Conservation (phyloP, 2,113 vertebrate genomes). For the Hippolais icterina region DNA sequence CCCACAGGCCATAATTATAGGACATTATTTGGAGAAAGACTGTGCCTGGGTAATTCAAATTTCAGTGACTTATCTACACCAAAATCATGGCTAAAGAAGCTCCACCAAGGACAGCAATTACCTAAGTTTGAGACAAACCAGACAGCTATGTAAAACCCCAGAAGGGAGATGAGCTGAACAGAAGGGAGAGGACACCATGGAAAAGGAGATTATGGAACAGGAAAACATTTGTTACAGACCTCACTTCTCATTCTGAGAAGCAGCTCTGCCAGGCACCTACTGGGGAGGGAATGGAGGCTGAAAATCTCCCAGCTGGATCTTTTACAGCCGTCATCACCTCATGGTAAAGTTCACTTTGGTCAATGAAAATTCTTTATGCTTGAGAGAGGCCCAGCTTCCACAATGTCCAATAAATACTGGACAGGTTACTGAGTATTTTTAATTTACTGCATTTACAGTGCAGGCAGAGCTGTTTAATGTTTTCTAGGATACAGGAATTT, state of each 20-base stretch:
- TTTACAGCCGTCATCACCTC: background rate
- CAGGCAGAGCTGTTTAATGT: background rate
- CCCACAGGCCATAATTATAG: background rate
- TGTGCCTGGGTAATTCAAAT: background rate
- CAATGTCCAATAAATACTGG: background rate
- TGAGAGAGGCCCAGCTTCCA: background rate
- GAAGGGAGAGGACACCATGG: background rate
- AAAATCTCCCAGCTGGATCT: background rate
- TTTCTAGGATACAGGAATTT: background rate
- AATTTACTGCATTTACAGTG: background rate
- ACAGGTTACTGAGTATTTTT: background rate
- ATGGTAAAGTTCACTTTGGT: background rate
- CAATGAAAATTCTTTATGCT: slow-evolving; percentile 8
- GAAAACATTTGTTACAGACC: background rate
- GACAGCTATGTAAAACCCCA: background rate
- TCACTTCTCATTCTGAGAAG: background rate
- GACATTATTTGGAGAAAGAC: background rate
- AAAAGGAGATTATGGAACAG: background rate
- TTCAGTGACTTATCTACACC: background rate
- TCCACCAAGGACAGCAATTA: background rate
- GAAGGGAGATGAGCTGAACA: background rate
- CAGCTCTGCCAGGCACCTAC: background rate
- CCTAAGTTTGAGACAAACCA: background rate
- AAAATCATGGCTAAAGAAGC: background rate
- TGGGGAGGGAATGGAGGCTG: background rate